A percentile compares a stretch with the other conserved stretches of the same genome.
Conservation (phyloP, 2,113 vertebrate species). For the Sorex fumeus region DNA sequence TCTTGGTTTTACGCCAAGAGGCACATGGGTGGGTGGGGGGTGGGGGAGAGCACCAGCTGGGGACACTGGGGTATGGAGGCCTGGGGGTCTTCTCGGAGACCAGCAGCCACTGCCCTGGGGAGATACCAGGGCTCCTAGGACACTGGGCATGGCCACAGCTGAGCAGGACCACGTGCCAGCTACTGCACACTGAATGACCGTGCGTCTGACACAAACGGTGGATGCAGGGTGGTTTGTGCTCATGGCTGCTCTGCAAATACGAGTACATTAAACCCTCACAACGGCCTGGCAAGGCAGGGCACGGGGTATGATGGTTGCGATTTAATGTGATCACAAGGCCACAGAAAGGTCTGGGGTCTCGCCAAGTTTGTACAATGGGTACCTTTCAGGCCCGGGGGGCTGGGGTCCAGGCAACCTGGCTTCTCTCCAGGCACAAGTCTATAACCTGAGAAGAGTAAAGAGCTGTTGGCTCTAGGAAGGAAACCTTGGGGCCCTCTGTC, state of each 20-base stretch:
- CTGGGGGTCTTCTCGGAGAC: background rate
- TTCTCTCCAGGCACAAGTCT: background rate
- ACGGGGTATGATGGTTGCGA: rapidly evolving
- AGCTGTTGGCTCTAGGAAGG: background rate
- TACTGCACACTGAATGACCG: background rate
- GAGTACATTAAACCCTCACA: background rate
- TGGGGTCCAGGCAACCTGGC: background rate
- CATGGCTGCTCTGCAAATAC: background rate
- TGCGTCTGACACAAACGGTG: background rate
- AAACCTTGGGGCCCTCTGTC: background rate
- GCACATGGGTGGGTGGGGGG: background rate
- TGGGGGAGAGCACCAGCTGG: background rate
- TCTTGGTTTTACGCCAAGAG: slow-evolving; percentile 15
- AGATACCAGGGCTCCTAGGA: background rate
- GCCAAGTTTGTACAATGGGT: background rate
- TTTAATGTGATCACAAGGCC: background rate
- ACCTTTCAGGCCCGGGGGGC: background rate
- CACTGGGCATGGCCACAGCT: background rate
- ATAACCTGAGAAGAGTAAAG: background rate
- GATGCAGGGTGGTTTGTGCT: no score
- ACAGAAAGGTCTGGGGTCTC: slow-evolving; percentile 2
- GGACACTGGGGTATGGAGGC: background rate
- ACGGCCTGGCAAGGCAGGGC: background rate
- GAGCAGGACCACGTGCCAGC: background rate
- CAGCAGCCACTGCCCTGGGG: background rate